A percentile compares a stretch with the other conserved stretches of the same genome.
Evolutionary conservation across 2,888 invertebrate genomes (phyloP).

Genomic region (Salticus scenicus): DNA sequence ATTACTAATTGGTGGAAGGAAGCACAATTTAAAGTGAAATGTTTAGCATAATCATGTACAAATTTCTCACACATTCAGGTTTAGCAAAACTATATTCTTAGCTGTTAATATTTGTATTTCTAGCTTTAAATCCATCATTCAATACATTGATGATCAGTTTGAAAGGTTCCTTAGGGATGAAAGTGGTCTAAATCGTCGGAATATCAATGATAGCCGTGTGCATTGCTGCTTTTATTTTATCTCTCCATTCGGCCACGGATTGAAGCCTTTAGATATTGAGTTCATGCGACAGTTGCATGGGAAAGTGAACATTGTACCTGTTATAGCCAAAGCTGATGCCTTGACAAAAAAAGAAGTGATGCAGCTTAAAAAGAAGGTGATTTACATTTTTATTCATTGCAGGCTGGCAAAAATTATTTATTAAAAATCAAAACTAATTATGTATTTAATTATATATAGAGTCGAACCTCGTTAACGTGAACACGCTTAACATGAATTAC

Average conservation of each 20-base stretch:
- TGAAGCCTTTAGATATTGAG: conserved; percentile 94
- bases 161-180: conserved; percentile 79
- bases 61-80: too few species aligned
- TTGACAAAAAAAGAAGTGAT: conserved; percentile 93
- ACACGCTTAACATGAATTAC: too few species aligned
- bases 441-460: too few species aligned
- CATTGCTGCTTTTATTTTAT: conserved; percentile 99
- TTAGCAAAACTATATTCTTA: too few species aligned
- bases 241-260: conserved; percentile 95
- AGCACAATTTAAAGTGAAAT: too few species aligned
- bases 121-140: conserved; percentile 84
- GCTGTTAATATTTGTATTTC: too few species aligned
- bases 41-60: too few species aligned
- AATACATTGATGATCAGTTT: conserved; percentile 98
- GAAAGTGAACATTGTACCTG: conserved; percentile 94
- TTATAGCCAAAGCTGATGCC: conserved; percentile 96
- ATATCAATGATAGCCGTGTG: conserved; percentile 97
- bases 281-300: conserved; percentile 97
- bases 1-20: too few species aligned
- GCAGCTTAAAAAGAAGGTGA: conserved; percentile 87
- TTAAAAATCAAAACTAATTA: too few species aligned
- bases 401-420: too few species aligned
- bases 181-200: conserved; percentile 84
- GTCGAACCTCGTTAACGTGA: too few species aligned
- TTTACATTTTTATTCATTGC: background rate